A percentile compares a stretch with the other conserved stretches of the same genome.
Conservation (phyloP, 1,140 invertebrate genomes). For the Lepidurus packardi region DNA sequence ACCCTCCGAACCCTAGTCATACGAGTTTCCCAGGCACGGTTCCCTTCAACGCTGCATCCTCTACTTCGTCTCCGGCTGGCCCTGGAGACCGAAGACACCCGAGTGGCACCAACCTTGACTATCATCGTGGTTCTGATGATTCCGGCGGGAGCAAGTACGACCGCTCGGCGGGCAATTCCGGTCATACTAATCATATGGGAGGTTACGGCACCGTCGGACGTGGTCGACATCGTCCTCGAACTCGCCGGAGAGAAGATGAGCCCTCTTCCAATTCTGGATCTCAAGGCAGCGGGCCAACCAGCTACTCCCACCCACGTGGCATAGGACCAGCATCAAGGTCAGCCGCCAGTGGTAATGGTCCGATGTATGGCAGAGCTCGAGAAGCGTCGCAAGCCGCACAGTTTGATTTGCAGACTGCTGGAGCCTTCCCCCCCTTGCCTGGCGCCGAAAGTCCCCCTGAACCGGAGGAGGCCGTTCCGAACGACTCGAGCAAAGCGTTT, state of each 20-base stretch:
- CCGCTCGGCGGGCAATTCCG: neutral
- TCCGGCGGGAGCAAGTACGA: neutral
- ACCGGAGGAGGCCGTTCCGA: slow-evolving; percentile 26
- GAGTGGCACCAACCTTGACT: neutral
- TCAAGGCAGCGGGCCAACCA: slow-evolving; percentile 1
- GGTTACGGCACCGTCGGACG: neutral
- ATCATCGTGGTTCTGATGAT: neutral
- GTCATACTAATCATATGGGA: neutral
- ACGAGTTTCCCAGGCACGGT: slow-evolving; percentile 27
- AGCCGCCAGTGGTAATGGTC: neutral
- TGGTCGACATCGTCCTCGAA: slow-evolving; percentile 25
- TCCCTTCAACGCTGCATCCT: slow-evolving; percentile 28
- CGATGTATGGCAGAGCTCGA: neutral
- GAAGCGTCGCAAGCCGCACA: slow-evolving; percentile 42
- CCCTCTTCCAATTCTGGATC: neutral
- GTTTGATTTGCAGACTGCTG: slow-evolving; percentile 72
- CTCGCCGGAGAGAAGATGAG: slow-evolving; percentile 29
- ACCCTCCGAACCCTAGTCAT: slow-evolving; percentile 24
- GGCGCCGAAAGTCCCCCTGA: slow-evolving; percentile 46
- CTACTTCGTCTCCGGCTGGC: neutral
- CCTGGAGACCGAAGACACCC: neutral
- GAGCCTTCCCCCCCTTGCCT: slow-evolving; percentile 71
- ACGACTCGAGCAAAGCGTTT: neutral
- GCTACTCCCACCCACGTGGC: slow-evolving; percentile 1
- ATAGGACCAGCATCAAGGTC: neutral